Percentiles rank a stretch among this genome's conserved stretches.
Evolutionary conservation across 2,113 vertebrate species (phyloP).

Genomic region (Lipotes vexillifer): DNA sequence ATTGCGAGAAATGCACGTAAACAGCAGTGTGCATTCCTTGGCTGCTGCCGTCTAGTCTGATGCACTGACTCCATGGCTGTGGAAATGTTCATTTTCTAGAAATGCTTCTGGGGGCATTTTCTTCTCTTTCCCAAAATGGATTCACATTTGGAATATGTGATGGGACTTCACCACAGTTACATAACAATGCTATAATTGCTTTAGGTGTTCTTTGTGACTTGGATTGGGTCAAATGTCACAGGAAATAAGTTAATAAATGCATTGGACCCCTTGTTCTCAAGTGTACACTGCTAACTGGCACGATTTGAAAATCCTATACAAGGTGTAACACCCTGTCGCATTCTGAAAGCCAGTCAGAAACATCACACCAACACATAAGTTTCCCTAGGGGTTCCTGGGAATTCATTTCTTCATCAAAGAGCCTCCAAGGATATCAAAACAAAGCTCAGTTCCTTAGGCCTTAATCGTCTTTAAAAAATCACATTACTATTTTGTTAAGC

Average conservation of each 20-base stretch:
- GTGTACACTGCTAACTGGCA: not conserved
- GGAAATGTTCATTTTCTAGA: not conserved
- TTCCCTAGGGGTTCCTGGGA: not conserved
- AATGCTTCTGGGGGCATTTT: not conserved
- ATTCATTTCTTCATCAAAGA: slow-evolving; percentile 8
- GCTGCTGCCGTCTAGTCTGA: no score
- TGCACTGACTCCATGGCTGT: fast-evolving
- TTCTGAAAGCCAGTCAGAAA: not conserved
- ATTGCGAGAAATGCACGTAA: fast-evolving
- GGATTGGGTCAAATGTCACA: not conserved
- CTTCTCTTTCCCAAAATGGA: not conserved
- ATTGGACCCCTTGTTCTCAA: not conserved
- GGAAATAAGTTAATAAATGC: not conserved
- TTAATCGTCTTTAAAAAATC: not conserved
- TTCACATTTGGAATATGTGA: not conserved
- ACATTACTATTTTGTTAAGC: not conserved
- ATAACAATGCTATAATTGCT: fast-evolving
- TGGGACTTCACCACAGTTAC: not conserved
- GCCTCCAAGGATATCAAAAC: not conserved
- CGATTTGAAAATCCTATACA: not conserved
- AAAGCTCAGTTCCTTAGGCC: not conserved
- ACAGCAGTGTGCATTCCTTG: fast-evolving
- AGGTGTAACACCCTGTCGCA: not conserved
- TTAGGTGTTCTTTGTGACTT: not conserved
- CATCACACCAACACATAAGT: not conserved